Evolutionary conservation across 1,140 invertebrate species (phyloP).

Genomic region (Monomorium pharaonis): DNA sequence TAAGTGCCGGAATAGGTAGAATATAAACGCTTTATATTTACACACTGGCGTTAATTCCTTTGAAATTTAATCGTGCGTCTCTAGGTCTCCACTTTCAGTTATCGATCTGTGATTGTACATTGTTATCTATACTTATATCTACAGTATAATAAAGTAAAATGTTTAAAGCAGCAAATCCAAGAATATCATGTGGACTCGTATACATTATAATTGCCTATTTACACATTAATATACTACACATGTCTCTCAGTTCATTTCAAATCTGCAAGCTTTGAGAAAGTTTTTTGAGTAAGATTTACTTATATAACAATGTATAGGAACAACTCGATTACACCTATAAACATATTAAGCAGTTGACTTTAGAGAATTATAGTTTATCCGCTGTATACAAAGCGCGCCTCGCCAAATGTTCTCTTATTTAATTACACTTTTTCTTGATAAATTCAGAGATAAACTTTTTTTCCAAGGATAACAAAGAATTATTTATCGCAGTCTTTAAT

Average conservation of each 20-base stretch:
- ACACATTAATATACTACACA: not conserved
- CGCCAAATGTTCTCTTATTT: not conserved
- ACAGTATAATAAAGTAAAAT: constrained; percentile 41
- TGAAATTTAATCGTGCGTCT: not conserved
- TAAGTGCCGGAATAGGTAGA: not conserved
- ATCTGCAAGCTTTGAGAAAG: not conserved
- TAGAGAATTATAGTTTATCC: not conserved
- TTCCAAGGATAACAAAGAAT: too few relatives aligned
- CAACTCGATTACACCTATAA: not conserved
- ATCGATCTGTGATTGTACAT: constrained; percentile 31
- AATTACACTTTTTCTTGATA: not conserved
- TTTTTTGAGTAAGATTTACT: not conserved
- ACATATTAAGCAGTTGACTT: not conserved
- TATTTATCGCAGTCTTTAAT: too few relatives aligned
- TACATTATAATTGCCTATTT: not conserved
- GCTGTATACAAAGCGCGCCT: not conserved
- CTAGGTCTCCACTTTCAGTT: constrained; percentile 9
- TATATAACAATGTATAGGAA: not conserved
- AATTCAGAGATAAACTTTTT: not conserved
- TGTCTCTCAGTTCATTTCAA: constrained; percentile 6
- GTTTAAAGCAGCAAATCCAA: constrained; percentile 24
- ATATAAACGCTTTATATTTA: not conserved
- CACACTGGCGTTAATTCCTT: constrained; percentile 12
- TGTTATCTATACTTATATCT: constrained; percentile 36
- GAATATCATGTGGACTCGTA: not conserved